phyloP scores from a whole-genome alignment of 2,113 vertebrate genomes.

The Athene cunicularia region DNA sequence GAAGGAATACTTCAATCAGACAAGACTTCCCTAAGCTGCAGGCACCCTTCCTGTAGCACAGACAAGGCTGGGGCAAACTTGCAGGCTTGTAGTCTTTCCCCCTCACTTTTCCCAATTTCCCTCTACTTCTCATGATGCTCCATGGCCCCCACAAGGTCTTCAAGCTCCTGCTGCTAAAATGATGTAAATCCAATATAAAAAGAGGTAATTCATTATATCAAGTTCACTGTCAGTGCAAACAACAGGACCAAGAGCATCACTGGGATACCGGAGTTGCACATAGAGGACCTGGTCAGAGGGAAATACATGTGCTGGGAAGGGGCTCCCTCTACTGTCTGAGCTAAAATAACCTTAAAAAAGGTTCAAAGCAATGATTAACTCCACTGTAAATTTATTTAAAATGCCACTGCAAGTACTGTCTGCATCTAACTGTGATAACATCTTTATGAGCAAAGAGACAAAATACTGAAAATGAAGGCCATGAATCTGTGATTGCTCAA shows the following conservation, averaged over 20 bases:
- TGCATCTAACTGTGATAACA: not conserved
- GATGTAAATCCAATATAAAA: not conserved
- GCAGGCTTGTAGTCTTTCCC: not conserved
- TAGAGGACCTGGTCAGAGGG: not conserved
- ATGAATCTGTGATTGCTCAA: not conserved
- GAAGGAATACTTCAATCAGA: not conserved
- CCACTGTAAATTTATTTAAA: not conserved
- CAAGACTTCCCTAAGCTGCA: not conserved
- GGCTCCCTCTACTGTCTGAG: conserved; percentile 21
- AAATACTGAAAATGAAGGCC: not conserved
- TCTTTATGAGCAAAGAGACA: not conserved
- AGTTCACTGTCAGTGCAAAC: not conserved
- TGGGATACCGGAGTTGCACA: not conserved
- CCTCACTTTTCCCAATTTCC: not conserved
- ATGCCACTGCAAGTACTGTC: not conserved
- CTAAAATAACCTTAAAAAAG: not conserved
- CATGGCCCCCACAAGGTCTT: not conserved
- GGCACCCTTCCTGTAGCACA: not conserved
- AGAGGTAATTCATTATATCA: not conserved
- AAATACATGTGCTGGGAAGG: not conserved
- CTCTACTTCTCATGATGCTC: not conserved
- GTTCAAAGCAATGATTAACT: not conserved
- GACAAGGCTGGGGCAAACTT: not conserved
- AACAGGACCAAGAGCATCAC: not conserved
- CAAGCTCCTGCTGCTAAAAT: not conserved